phyloP scores from a whole-genome alignment of 2,113 vertebrate species.

The Sminthopsis crassicaudata region DNA sequence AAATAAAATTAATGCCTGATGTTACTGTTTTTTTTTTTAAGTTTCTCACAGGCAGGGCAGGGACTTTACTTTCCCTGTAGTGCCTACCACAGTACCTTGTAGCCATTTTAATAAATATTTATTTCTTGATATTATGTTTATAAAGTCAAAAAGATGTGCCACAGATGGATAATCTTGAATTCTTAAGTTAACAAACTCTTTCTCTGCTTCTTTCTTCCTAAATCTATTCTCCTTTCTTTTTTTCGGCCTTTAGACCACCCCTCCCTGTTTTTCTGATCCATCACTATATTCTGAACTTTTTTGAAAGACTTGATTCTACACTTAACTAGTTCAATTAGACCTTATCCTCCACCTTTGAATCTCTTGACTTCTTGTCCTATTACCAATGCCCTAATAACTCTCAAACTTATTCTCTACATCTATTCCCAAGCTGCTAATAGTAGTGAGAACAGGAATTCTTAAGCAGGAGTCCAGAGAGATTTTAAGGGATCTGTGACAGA shows the following conservation, averaged over 20 bases:
- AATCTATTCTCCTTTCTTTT: neutral
- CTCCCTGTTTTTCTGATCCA: neutral
- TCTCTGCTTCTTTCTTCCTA: neutral
- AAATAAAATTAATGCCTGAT: accelerated
- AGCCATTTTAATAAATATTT: accelerated
- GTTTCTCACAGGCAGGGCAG: neutral
- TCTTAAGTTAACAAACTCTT: neutral
- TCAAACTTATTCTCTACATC: neutral
- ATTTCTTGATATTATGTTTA: neutral
- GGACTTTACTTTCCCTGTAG: neutral
- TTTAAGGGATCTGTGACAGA: neutral
- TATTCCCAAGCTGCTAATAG: neutral
- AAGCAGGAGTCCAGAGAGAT: neutral
- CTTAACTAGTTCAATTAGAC: neutral
- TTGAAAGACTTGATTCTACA: neutral
- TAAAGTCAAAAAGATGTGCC: too few species aligned
- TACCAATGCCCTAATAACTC: neutral
- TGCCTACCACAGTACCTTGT: neutral
- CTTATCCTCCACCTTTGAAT: neutral
- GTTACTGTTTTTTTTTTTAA: accelerated
- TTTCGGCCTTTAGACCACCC: neutral
- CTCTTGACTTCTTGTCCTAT: neutral
- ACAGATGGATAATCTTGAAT: neutral
- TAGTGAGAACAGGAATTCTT: neutral
- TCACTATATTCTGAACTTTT: neutral